phyloP scores from a whole-genome alignment of 2,888 invertebrate species.

The Athrips mouffetella region DNA sequence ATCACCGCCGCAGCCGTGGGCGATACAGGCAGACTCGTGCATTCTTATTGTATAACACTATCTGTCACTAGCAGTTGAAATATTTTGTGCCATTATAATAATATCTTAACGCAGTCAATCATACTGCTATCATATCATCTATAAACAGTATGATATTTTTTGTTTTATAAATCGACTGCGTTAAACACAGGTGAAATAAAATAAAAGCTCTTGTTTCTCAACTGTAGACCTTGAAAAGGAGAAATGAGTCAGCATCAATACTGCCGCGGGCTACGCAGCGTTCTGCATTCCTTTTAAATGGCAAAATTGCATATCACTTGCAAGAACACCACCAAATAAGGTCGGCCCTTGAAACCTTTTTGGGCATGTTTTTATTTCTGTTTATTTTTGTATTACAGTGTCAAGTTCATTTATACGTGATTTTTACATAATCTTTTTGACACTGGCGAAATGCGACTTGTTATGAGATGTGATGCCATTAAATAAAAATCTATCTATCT shows the following conservation, averaged over 20 bases:
- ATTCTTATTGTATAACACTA: background rate
- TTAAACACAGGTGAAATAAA: too few species aligned
- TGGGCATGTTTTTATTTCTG: background rate
- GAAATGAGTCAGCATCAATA: background rate
- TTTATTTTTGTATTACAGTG: background rate
- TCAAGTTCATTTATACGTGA: background rate
- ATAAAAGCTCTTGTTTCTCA: too few species aligned
- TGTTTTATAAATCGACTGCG: too few species aligned
- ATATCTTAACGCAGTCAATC: too few species aligned
- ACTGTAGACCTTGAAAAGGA: background rate
- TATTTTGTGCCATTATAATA: too few species aligned
- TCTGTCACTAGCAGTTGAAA: too few species aligned
- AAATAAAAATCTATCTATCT: too few species aligned
- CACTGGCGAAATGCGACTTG: too few species aligned
- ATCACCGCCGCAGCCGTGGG: background rate
- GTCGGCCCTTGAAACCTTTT: background rate
- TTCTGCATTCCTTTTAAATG: background rate
- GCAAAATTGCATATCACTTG: slow-evolving; percentile 1
- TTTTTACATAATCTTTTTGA: too few species aligned
- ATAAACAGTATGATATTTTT: too few species aligned
- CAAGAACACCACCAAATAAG: background rate
- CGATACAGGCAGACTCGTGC: background rate
- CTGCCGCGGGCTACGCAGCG: background rate
- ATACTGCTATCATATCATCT: too few species aligned
- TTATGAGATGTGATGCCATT: too few species aligned